These are phyloP conservation scores for Astur gentilis DNA, from an alignment of 2,113 vertebrate species.

Conservation along the genomic window DNA sequence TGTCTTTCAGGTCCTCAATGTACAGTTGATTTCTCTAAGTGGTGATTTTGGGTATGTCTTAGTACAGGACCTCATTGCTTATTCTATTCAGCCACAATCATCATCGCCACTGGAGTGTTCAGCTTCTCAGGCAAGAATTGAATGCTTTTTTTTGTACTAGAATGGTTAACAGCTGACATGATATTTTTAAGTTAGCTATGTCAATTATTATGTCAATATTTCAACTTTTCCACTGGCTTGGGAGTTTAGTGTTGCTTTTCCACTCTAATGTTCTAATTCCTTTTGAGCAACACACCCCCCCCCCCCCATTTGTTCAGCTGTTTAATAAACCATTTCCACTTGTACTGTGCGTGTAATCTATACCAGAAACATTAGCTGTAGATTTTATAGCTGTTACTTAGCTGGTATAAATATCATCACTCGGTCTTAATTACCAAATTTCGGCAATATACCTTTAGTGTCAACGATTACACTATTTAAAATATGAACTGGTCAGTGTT, in stretches of 20 bases:
- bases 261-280: not conserved
- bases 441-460: not conserved
- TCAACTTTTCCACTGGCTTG: not conserved
- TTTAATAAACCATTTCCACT: constrained; percentile 53
- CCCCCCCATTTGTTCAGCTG: constrained; percentile 12
- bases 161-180: not conserved
- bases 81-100: not conserved
- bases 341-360: not conserved
- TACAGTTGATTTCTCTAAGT: not conserved
- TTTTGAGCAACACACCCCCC: not conserved
- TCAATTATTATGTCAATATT: not conserved
- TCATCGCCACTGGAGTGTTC: not conserved
- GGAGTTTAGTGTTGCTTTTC: not conserved
- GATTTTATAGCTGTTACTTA: not conserved
- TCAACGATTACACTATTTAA: not conserved
- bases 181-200: not conserved
- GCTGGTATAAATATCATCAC: not conserved
- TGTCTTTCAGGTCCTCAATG: not conserved
- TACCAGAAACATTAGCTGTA: not conserved
- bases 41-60: not conserved
- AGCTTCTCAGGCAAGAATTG: not conserved
- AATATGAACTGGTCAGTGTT: not conserved
- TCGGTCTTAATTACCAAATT: not conserved
- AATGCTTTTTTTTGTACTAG: not conserved
- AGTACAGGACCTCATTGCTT: not conserved